These are phyloP conservation scores for Elaphurus davidianus DNA, from an alignment of 2,113 vertebrate species.

Conservation along the genomic window DNA sequence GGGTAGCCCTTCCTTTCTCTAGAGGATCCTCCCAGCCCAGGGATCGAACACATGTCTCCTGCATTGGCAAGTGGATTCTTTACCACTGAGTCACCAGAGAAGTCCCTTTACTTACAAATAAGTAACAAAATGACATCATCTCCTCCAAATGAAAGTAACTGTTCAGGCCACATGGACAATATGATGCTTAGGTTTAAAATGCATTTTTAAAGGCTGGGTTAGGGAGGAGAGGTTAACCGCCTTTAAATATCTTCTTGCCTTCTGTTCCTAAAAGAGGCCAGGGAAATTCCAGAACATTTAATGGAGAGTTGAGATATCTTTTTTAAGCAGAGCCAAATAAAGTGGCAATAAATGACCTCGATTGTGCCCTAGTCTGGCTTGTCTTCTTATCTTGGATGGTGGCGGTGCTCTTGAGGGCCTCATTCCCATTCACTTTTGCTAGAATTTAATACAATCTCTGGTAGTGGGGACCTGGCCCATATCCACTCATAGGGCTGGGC, in stretches of 20 bases:
- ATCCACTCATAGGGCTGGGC: background rate
- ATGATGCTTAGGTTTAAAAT: background rate
- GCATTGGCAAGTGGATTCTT: background rate
- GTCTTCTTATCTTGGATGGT: background rate
- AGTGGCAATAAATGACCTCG: background rate
- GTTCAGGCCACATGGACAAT: background rate
- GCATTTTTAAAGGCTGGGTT: background rate
- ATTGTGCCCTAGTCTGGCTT: background rate
- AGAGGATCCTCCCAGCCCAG: background rate
- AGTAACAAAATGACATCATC: background rate
- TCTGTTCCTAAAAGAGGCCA: background rate
- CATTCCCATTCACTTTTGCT: background rate
- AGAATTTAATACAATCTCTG: background rate
- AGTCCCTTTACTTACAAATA: background rate
- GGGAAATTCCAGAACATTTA: background rate
- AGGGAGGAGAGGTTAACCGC: background rate
- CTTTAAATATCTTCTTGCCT: background rate
- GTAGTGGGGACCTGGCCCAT: background rate
- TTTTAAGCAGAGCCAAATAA: background rate
- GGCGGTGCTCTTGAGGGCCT: background rate
- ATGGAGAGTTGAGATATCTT: background rate
- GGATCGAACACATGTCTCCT: background rate
- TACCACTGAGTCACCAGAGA: background rate
- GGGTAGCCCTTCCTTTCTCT: background rate
- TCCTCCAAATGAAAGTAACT: background rate